A percentile compares a stretch with the other conserved stretches of the same genome.
Conservation (phyloP, 2,888 invertebrate genomes). For the Euzetes globulus region DNA sequence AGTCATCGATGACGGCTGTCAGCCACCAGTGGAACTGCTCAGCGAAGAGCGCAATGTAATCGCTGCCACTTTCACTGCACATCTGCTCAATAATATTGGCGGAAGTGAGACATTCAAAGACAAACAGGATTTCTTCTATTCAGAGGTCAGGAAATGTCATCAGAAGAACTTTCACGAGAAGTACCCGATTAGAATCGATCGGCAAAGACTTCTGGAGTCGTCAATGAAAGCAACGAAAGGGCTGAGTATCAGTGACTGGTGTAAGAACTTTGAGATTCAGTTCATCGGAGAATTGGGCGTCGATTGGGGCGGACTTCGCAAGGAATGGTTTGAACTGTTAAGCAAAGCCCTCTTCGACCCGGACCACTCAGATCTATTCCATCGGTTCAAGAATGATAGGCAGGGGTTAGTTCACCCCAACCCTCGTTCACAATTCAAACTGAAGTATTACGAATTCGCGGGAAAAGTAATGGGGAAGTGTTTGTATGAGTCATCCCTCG, state of each 20-base stretch:
- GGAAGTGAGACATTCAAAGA: slow-evolving; percentile 86
- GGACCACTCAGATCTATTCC: slow-evolving; percentile 61
- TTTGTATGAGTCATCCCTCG: slow-evolving; percentile 83
- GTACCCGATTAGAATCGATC: slow-evolving; percentile 67
- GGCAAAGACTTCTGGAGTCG: slow-evolving; percentile 73
- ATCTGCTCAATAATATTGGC: slow-evolving; percentile 80
- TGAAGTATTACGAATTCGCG: slow-evolving; percentile 82
- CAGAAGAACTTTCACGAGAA: slow-evolving; percentile 80
- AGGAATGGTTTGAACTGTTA: slow-evolving; percentile 89
- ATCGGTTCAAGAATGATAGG: slow-evolving; percentile 72
- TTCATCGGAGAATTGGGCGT: slow-evolving; percentile 92
- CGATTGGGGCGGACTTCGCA: slow-evolving; percentile 85
- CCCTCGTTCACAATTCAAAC: slow-evolving; percentile 59
- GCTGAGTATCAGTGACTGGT: slow-evolving; percentile 85
- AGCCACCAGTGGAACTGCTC: slow-evolving; percentile 71
- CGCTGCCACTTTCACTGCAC: slow-evolving; percentile 84
- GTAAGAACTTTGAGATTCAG: slow-evolving; percentile 82
- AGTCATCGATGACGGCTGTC: slow-evolving; percentile 81
- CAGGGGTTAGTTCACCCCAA: slow-evolving; percentile 86
- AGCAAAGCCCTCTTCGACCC: slow-evolving; percentile 81
- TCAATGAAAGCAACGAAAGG: slow-evolving; percentile 75
- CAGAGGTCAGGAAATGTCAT: slow-evolving; percentile 73
- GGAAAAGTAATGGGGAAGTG: slow-evolving; percentile 91
- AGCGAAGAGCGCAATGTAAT: slow-evolving; percentile 80
- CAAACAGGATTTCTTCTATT: slow-evolving; percentile 65